Base-by-base conservation (phyloP, 2,113 vertebrate genomes). In the Xiphorhynchus elegans region DNA sequence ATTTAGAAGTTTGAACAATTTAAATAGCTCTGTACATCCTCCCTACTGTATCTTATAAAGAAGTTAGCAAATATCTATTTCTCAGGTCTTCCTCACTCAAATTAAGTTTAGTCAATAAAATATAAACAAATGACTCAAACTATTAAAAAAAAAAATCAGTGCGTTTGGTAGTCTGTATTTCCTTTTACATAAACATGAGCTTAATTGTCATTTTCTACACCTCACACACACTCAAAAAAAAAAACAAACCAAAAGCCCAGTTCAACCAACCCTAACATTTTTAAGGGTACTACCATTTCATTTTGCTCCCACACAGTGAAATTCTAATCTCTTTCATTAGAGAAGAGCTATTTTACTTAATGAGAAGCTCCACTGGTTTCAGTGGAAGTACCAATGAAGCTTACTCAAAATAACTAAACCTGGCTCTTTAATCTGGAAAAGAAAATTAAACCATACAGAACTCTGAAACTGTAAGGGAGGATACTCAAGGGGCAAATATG, bases 1-100 rank as follows among this genome's bases (percentile, higher is more conserved):
- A 91, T 77, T 95, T 52, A 91, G 92, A 96, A 96, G 55, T 60
- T 55, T 95, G 78, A 96, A 96, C 96, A 96, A 96, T 96, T 97
- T 93, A 95, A 97, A 94, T 93, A 82, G 19, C 50, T 92, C 64
- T 96, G 84, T 89, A 77, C 15, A 76, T 44, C 19, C n/a, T 82
- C 47, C 29, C n/a, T 60, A 35, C 35, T 75, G 84, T 76, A 87
- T 89, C 73, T 90, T 85, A 21, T 29, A 49, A 91, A 95, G 35
- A 74, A 95, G 75, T 64, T 40, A 39, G 18, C 4, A 82, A 87
- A 67, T 52, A 94, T 16, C 40, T 83, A 10, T 20, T 73, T 77
- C 42, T 90, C 37, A 63, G 25, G 33, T 21, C 8, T 68, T 28
- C 9, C 4, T 75, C 29, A 29, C 9, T 67, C 44, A 50, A 70